A percentile compares a stretch with the other conserved stretches of the same genome.
phyloP scores from a whole-genome alignment of 2,797 vertebrate species.

The Geotrypetes seraphini region DNA sequence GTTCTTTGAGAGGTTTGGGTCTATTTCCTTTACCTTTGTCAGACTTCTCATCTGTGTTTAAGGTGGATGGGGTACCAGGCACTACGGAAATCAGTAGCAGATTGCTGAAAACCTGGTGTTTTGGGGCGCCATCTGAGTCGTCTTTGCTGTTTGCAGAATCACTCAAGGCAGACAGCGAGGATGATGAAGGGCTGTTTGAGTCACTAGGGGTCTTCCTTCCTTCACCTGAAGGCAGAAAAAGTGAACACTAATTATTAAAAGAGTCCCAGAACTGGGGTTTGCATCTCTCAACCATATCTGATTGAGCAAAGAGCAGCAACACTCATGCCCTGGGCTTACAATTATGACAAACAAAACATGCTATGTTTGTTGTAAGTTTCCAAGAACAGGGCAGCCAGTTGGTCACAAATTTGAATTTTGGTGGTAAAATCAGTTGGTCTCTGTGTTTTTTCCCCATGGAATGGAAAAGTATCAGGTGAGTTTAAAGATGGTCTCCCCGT shows the following conservation, averaged over 20 bases:
- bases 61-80: constrained; percentile 78
- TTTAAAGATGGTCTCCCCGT: too few species aligned
- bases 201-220: constrained; percentile 73
- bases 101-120: constrained; percentile 76
- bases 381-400: too few species aligned
- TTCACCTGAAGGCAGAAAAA: constrained; percentile 43
- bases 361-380: too few species aligned
- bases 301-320: too few species aligned
- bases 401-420: too few species aligned
- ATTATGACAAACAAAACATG: too few species aligned
- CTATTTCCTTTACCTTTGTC: constrained; percentile 73
- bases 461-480: too few species aligned
- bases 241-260: constrained; percentile 1
- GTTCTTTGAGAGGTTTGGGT: too few species aligned
- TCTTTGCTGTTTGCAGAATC: constrained; percentile 95
- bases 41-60: constrained; percentile 80
- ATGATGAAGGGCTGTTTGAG: constrained; percentile 90
- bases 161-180: constrained; percentile 89
- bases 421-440: too few species aligned
- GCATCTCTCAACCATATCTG: too few species aligned
- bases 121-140: constrained; percentile 72
- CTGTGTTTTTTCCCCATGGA: too few species aligned
- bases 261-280: neutral
- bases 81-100: constrained; percentile 82
- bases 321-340: too few species aligned